These are phyloP conservation scores for Augochlora pura DNA, from an alignment of 1,140 invertebrate genomes.

Conservation along the genomic window DNA sequence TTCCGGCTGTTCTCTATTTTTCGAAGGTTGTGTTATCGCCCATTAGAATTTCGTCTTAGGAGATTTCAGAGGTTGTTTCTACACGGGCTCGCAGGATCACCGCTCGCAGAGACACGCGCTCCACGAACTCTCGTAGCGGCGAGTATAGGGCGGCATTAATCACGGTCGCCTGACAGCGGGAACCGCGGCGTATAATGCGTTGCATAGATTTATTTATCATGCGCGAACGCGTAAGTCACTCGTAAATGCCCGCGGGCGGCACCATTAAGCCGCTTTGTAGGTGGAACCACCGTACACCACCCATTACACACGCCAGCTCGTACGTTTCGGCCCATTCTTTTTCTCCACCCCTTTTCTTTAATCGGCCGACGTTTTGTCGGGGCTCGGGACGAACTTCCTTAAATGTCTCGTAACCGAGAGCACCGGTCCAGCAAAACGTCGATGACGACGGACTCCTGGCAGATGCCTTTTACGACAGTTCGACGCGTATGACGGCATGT, in stretches of 20 bases:
- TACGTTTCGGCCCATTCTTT: conserved; percentile 2
- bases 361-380: conserved; percentile 36
- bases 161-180: conserved; percentile 60
- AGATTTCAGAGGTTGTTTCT: conserved; percentile 2
- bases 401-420: conserved; percentile 31
- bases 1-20: too few species aligned
- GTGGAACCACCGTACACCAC: conserved; percentile 52
- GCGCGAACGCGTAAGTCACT: conserved; percentile 66
- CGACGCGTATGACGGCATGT: conserved; percentile 21
- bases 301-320: conserved; percentile 26
- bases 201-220: conserved; percentile 73
- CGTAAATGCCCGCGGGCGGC: conserved; percentile 60
- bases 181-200: conserved; percentile 66
- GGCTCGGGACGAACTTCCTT: conserved; percentile 45
- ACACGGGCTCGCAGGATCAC: not conserved
- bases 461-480: conserved; percentile 29
- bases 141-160: conserved; percentile 63
- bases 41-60: too few species aligned
- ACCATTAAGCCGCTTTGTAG: conserved; percentile 56
- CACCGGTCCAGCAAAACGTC: conserved; percentile 42
- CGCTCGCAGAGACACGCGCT: conserved; percentile 12
- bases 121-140: conserved; percentile 16
- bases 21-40: too few species aligned
- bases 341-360: conserved; percentile 31
- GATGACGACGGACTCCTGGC: conserved; percentile 17